A percentile compares a stretch with the other conserved stretches of the same genome.
phyloP scores from a whole-genome alignment of 2,888 invertebrate species.

The Allacma fusca region DNA sequence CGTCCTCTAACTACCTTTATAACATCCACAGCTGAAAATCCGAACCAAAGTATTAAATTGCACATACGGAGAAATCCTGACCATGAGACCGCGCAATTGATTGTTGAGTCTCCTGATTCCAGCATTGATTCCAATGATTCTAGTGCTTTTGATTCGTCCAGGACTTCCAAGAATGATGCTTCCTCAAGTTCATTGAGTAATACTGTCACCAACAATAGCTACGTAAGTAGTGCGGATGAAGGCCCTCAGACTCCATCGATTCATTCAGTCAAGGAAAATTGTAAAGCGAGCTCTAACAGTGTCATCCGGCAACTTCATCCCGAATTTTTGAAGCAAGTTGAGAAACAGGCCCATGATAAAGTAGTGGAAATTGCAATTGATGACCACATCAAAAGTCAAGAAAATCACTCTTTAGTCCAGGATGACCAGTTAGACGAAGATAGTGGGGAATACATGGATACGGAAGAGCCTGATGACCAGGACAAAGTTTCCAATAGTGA shows the following conservation, averaged over 20 bases:
- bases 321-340: slow-evolving; percentile 34
- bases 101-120: slow-evolving; percentile 11
- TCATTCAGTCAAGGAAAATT: background rate
- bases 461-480: slow-evolving; percentile 62
- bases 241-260: slow-evolving; percentile 22
- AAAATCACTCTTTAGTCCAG: background rate
- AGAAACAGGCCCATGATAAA: slow-evolving; percentile 32
- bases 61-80: slow-evolving; percentile 47
- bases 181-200: slow-evolving; percentile 31
- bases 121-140: slow-evolving; percentile 9
- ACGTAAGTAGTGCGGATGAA: slow-evolving; percentile 44
- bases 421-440: slow-evolving; percentile 60
- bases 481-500: slow-evolving; percentile 78
- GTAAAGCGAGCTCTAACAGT: slow-evolving; percentile 14
- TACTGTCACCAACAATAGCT: slow-evolving; percentile 33
- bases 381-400: slow-evolving; percentile 9
- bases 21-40: slow-evolving; percentile 39
- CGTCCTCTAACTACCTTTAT: slow-evolving; percentile 30
- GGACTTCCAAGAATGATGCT: slow-evolving; percentile 30
- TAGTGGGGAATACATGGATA: slow-evolving; percentile 61
- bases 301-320: slow-evolving; percentile 39
- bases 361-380: slow-evolving; percentile 38
- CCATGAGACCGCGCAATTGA: slow-evolving; percentile 29
- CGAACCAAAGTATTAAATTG: slow-evolving; percentile 46
- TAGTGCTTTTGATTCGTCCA: slow-evolving; percentile 18